Evolutionary conservation across 2,888 invertebrate species (phyloP).

Genomic region (Athripsodes cinereus): DNA sequence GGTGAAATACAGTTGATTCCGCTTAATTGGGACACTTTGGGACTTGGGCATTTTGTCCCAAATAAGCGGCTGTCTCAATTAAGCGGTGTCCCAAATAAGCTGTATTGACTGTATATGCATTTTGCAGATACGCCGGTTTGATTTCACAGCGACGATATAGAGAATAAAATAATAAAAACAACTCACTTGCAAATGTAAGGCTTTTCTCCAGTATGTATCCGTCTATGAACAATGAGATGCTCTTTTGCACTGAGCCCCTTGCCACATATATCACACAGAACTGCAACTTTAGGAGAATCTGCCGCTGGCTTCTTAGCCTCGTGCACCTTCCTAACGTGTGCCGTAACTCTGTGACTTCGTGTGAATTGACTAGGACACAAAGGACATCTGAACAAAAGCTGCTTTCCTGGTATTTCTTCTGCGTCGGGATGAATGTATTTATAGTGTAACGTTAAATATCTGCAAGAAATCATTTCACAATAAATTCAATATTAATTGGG

Average conservation of each 20-base stretch:
- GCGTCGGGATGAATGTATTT: conserved; percentile 46
- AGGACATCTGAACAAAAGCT: conserved; percentile 40
- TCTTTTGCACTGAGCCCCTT: conserved; percentile 48
- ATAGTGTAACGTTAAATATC: conserved; percentile 48
- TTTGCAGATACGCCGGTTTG: too few species aligned
- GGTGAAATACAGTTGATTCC: too few species aligned
- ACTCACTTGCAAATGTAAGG: conserved; percentile 37
- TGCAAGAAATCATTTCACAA: too few species aligned
- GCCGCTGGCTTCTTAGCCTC: too few species aligned
- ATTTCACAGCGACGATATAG: too few species aligned
- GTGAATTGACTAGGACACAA: conserved; percentile 41
- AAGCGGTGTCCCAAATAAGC: too few species aligned
- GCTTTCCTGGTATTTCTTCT: conserved; percentile 34
- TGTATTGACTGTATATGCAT: too few species aligned
- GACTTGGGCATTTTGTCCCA: too few species aligned
- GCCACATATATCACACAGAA: conserved; percentile 55
- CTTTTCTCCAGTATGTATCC: conserved; percentile 49
- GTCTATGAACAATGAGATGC: conserved; percentile 49
- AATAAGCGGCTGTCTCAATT: too few species aligned
- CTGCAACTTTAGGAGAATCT: conserved; percentile 29
- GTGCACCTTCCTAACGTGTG: conserved; percentile 35
- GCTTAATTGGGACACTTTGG: too few species aligned
- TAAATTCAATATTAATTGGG: too few species aligned
- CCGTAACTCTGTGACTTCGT: conserved; percentile 24
- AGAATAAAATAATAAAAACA: too few species aligned